A percentile compares a stretch with the other conserved stretches of the same genome.
phyloP scores from a whole-genome alignment of 2,888 invertebrate species.

The Drosophila falleni region DNA sequence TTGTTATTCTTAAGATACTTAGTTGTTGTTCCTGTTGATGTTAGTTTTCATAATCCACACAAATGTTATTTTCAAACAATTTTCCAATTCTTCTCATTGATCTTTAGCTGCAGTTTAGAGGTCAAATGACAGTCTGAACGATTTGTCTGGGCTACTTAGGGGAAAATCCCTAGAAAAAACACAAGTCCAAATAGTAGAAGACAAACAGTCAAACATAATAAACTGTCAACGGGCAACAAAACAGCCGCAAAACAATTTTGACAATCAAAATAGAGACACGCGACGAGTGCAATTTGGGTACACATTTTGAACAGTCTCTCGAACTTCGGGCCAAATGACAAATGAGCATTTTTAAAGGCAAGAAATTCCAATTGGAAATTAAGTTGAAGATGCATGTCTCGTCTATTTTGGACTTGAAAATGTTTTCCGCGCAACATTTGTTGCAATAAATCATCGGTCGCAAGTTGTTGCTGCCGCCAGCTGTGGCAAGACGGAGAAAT shows the following conservation, averaged over 20 bases:
- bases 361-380: conserved; percentile 74
- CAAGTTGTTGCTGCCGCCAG: conserved; percentile 27
- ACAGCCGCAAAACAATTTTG: conserved; percentile 72
- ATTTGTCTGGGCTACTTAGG: conserved; percentile 44
- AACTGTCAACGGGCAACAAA: conserved; percentile 71
- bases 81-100: conserved; percentile 8
- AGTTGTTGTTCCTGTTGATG: neutral
- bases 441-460: conserved; percentile 79
- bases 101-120: conserved; percentile 53
- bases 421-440: conserved; percentile 76
- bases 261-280: conserved; percentile 74
- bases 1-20: neutral
- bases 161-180: conserved; percentile 38
- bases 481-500: conserved; percentile 37
- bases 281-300: conserved; percentile 58
- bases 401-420: conserved; percentile 70
- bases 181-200: conserved; percentile 33
- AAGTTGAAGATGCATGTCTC: conserved; percentile 61
- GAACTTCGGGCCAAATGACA: conserved; percentile 55
- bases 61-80: conserved; percentile 3
- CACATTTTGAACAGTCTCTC: conserved; percentile 7
- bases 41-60: conserved; percentile 1
- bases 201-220: conserved; percentile 78
- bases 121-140: conserved; percentile 43
- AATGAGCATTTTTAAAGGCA: conserved; percentile 70